phyloP scores from a whole-genome alignment of 1,140 invertebrate species.

The Drosophila sucinea region DNA sequence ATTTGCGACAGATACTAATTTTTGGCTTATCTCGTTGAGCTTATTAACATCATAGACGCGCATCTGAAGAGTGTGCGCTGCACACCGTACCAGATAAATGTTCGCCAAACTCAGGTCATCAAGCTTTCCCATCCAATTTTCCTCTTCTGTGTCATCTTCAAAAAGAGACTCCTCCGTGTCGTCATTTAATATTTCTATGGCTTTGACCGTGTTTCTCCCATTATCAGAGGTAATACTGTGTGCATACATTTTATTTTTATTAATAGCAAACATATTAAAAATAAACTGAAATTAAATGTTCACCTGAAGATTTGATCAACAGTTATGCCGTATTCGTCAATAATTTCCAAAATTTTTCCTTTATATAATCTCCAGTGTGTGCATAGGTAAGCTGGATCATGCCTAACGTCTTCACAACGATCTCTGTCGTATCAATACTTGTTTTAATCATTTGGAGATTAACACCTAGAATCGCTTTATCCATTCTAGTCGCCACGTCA shows the following conservation, averaged over 20 bases:
- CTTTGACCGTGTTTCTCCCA: no score
- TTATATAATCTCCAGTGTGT: conserved; percentile 18
- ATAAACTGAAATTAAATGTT: conserved; percentile 26
- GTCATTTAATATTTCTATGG: conserved; percentile 41
- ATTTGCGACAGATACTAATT: no score
- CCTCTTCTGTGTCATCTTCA: conserved; percentile 13
- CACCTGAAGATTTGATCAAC: conserved; percentile 26
- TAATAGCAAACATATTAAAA: conserved; percentile 12
- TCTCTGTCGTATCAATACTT: conserved; percentile 1
- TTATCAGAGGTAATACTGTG: conserved; percentile 11
- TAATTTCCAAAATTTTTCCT: conserved; percentile 16
- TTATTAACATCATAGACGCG: no score
- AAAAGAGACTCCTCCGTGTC: no score
- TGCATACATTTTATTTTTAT: conserved; percentile 20
- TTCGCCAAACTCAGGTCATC: no score
- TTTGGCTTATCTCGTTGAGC: no score
- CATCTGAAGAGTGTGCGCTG: no score
- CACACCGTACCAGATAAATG: no score
- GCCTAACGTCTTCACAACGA: conserved; percentile 28
- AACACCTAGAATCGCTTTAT: no score
- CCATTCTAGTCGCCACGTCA: no score
- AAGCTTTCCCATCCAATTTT: background rate
- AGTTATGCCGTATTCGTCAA: conserved; percentile 24
- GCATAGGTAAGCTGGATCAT: conserved; percentile 28
- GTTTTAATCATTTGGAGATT: conserved; percentile 25